Evolutionary conservation across 2,113 vertebrate species (phyloP).

Genomic region (Malurus cyaneus): DNA sequence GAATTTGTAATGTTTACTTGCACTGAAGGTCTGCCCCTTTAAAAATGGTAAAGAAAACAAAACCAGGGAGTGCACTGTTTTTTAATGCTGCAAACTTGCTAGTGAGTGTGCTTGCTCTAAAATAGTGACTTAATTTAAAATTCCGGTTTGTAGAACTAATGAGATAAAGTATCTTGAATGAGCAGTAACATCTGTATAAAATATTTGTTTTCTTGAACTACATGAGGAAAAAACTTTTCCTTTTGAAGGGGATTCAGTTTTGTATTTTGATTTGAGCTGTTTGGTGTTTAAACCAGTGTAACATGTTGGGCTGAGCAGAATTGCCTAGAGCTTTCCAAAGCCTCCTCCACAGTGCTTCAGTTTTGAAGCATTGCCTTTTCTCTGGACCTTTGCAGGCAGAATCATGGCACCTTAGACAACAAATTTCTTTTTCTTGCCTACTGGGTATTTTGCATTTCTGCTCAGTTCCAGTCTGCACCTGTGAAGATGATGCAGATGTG

Average conservation of each 20-base stretch:
- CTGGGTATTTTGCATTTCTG: neutral
- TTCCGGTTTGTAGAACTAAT: neutral
- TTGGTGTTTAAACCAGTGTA: neutral
- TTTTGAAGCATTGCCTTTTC: neutral
- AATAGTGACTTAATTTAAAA: neutral
- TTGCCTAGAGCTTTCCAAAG: neutral
- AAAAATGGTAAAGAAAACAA: neutral
- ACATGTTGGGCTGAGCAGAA: neutral
- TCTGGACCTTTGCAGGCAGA: neutral
- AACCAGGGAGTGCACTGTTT: neutral
- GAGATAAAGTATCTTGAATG: neutral
- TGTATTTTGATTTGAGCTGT: neutral
- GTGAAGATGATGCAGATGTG: neutral
- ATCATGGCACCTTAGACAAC: neutral
- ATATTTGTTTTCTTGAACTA: neutral
- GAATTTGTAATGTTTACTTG: neutral
- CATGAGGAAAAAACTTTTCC: neutral
- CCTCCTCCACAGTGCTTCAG: neutral
- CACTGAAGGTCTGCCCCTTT: neutral
- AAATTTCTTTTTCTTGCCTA: neutral
- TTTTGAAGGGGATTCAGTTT: neutral
- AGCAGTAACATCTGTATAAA: neutral
- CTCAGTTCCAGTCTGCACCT: neutral
- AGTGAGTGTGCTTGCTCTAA: neutral
- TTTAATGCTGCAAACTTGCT: neutral